A percentile compares a stretch with the other conserved stretches of the same genome.
Evolutionary conservation across 2,113 vertebrate genomes (phyloP).

Genomic region (Chiloscyllium plagiosum): DNA sequence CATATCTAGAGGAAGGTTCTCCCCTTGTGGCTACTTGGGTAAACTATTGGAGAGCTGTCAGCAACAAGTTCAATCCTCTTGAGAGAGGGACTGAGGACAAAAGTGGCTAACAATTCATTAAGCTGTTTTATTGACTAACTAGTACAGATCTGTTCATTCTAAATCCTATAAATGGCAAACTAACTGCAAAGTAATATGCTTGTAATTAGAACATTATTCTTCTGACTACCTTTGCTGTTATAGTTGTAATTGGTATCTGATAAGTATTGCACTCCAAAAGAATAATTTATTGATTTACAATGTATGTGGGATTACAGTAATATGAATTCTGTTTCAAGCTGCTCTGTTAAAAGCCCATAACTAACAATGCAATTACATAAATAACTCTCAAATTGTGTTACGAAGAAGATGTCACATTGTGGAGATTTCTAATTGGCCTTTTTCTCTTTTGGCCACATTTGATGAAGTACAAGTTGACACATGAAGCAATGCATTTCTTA

Average conservation of each 20-base stretch:
- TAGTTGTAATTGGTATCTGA: background rate
- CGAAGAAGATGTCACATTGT: background rate
- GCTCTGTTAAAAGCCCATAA: background rate
- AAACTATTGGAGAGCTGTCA: background rate
- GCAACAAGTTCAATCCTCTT: background rate
- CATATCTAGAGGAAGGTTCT: background rate
- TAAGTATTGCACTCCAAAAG: background rate
- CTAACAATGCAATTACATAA: background rate
- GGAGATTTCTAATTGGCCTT: background rate
- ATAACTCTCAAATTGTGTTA: background rate
- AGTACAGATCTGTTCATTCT: background rate
- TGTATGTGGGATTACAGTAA: background rate
- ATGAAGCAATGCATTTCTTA: background rate
- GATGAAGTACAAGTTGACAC: background rate
- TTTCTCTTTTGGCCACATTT: background rate
- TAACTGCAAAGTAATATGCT: background rate
- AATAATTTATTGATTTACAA: constrained; percentile 22
- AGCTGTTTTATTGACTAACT: background rate
- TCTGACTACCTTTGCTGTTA: background rate
- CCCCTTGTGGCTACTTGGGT: background rate
- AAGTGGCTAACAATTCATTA: background rate
- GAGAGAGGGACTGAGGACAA: background rate
- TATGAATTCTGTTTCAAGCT: background rate
- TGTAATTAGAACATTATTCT: constrained; percentile 11
- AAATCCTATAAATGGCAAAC: background rate